Conservation (phyloP, 2,113 vertebrate species). For the Herpailurus yagouaroundi region DNA sequence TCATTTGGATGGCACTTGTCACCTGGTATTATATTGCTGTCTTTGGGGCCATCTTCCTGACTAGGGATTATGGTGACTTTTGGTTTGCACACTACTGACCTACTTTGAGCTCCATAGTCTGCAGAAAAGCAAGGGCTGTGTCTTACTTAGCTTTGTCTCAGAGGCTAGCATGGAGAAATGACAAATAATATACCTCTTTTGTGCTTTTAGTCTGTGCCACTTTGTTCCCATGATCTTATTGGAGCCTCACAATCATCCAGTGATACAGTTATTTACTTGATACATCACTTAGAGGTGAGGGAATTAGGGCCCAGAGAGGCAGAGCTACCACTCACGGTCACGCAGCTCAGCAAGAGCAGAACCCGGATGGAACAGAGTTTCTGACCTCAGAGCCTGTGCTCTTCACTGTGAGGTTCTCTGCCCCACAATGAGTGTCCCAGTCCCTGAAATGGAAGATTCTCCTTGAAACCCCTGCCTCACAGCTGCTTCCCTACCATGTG, state of each 20-base stretch:
- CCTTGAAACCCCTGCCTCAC: fast-evolving
- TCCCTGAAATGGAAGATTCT: not conserved
- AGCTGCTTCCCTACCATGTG: fast-evolving
- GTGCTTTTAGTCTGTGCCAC: not conserved
- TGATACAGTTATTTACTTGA: not conserved
- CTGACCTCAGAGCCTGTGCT: not conserved
- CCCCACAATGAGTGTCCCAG: too few species aligned
- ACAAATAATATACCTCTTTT: not conserved
- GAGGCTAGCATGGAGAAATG: not conserved
- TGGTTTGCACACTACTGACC: not conserved
- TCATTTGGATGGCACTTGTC: not conserved
- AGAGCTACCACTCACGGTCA: not conserved
- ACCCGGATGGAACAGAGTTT: not conserved
- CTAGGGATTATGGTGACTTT: not conserved
- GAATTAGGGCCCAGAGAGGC: not conserved
- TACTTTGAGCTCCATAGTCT: not conserved
- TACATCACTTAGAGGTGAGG: not conserved
- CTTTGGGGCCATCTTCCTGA: not conserved
- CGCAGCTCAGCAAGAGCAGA: not conserved
- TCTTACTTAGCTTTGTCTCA: not conserved
- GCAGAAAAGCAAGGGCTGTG: not conserved
- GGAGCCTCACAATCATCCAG: not conserved
- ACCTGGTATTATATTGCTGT: not conserved
- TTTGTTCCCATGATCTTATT: not conserved
- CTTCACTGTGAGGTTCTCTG: not conserved